Base-by-base conservation (phyloP, 2,797 vertebrate species). In the Kryptopterus vitreolus region DNA sequence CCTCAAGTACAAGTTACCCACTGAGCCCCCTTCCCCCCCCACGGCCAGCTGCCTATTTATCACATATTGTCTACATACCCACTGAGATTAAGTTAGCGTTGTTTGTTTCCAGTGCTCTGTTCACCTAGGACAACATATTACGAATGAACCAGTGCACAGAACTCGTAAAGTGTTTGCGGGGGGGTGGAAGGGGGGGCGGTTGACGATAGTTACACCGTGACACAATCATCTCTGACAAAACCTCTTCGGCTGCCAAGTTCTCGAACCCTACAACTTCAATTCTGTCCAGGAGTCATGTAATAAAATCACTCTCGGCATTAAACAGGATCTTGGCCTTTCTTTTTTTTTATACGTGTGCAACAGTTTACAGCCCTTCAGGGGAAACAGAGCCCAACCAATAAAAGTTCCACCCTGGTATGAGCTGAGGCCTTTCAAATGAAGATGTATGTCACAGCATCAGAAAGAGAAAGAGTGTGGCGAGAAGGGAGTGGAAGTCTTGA, bases 401-500 rank as follows among this genome's bases (percentile, higher is more conserved):
- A 91, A 93, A 93, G 91, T 91, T 93, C 89, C 91, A 92, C 85
- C 89, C 89, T 92, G 91, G 93, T 90, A 92, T 86, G 85, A 90
- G 88, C 89, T 71, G 85, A 92, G 90, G 85, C 87, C 88, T 92
- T 88, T 88, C 91, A 93, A 93, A 93, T 92, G 91, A 93, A 94
- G 92, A 94, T 88, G 90, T 93, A 93, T 92, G 91, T 92, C 90
- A 89, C 82, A 81, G 86, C 87, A 85, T 86, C 75, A 83, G 79
- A 68, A 75, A 76, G 74, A 71, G 75, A 78, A 58, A 81, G 65
- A 81, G 79, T 71, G 79, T 26, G 35, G 52, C 26, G 61, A 59
- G 55, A 77, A 77, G 68, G 48, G 71, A 68, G 81, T 75, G 26
- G 31, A 69, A 71, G 69, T n/a, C 59, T 80, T 46, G 72, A 80